Percentiles rank a stretch among this genome's conserved stretches.
Conservation (phyloP, 2,797 vertebrate genomes). For the Paramormyrops hopkinsi region DNA sequence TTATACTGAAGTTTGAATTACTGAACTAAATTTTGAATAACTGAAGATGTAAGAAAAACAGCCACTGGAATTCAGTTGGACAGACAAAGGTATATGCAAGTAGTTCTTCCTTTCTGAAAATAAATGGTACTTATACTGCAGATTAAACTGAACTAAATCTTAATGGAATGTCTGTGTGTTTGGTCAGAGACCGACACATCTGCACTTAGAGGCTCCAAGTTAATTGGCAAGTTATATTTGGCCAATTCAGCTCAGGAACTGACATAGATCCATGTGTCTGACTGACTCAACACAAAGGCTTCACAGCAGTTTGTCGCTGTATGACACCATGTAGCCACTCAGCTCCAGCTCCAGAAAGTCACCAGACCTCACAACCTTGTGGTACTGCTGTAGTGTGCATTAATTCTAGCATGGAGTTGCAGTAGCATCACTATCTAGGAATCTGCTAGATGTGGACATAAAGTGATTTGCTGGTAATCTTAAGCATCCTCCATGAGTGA, state of each 20-base stretch:
- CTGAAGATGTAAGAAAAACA: not conserved
- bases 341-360: not conserved
- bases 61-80: not conserved
- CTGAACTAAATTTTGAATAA: not conserved
- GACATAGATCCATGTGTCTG: not conserved
- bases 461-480: not conserved
- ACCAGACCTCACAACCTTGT: not conserved
- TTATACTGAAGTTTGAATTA: not conserved
- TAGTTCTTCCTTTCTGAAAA: not conserved
- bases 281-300: not conserved
- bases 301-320: not conserved
- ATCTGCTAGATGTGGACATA: not conserved
- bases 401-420: not conserved
- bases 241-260: not conserved
- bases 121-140: conserved; percentile 48
- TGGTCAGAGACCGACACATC: conserved; percentile 61
- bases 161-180: conserved; percentile 75
- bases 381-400: not conserved
- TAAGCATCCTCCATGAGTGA: not conserved
- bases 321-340: not conserved
- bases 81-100: not conserved
- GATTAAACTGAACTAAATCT: conserved; percentile 38
- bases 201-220: not conserved
- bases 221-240: not conserved
- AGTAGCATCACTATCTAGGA: not conserved